Conservation (phyloP, 2,888 invertebrate species). For the Eristalis intricaria region DNA sequence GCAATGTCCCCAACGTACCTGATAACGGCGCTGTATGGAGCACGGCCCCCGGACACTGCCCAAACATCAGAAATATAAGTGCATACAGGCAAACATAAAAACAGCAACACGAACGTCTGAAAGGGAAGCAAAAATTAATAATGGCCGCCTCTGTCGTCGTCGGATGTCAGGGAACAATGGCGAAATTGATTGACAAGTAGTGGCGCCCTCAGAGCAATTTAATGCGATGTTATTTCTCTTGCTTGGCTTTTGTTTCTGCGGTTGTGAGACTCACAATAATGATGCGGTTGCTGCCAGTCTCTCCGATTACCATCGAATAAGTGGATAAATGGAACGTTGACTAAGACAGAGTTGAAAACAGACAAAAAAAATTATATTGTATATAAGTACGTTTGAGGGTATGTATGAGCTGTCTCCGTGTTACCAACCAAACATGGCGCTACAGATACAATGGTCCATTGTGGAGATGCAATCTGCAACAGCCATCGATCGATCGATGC, state of each 20-base stretch:
- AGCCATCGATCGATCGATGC: constrained; percentile 67
- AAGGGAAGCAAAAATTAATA: constrained; percentile 71
- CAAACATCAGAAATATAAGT: constrained; percentile 49
- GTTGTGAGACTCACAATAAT: constrained; percentile 62
- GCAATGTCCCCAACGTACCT: constrained; percentile 2
- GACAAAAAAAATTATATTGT: constrained; percentile 6
- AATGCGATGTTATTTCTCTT: constrained; percentile 70
- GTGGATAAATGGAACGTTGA: constrained; percentile 64
- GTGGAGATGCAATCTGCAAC: constrained; percentile 59
- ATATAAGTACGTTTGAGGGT: not conserved
- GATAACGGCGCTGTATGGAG: constrained; percentile 10
- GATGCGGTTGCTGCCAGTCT: constrained; percentile 60
- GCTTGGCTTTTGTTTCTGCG: constrained; percentile 69
- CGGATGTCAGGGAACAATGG: constrained; percentile 69
- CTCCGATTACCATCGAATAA: constrained; percentile 66
- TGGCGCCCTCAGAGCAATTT: constrained; percentile 72
- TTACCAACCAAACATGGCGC: constrained; percentile 68
- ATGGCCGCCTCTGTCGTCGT: constrained; percentile 64
- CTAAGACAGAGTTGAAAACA: constrained; percentile 16
- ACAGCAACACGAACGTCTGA: constrained; percentile 53
- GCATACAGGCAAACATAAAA: constrained; percentile 16
- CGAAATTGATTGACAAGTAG: constrained; percentile 72
- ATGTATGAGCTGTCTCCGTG: constrained; percentile 38
- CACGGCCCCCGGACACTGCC: constrained; percentile 46
- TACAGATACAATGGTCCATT: constrained; percentile 69